Evolutionary conservation across 30 jellyfish, hydroid and myxozoan genomes (phyloP).

Genomic region (Nemopilema nomurai): DNA sequence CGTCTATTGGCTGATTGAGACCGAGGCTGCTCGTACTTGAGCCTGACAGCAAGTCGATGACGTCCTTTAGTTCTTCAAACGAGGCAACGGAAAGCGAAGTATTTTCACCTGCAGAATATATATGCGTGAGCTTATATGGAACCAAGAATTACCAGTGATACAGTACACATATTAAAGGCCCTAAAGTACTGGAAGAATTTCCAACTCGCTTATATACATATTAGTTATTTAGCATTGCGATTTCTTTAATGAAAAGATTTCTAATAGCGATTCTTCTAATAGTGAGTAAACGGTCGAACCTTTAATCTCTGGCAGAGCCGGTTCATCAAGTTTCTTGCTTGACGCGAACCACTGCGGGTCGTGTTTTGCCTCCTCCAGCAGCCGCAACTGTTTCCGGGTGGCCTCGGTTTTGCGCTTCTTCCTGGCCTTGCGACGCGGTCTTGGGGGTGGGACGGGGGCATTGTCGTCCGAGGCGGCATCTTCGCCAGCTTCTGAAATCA

Average conservation of each 20-base stretch:
- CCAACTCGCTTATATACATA: no score
- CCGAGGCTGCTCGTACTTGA: slow-evolving; percentile 96
- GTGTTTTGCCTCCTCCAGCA: slow-evolving; percentile 74
- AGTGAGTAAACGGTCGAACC: background rate
- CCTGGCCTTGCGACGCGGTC: slow-evolving; percentile 94
- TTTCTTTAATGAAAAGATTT: no score
- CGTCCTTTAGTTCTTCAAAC: slow-evolving; percentile 97
- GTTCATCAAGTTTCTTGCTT: slow-evolving; percentile 72
- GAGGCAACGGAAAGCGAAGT: slow-evolving; percentile 94
- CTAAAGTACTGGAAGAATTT: no score
- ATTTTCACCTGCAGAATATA: slow-evolving; percentile 16
- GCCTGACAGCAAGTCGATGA: slow-evolving; percentile 89
- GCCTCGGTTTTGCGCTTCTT: slow-evolving; percentile 62
- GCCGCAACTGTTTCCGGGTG: slow-evolving; percentile 46
- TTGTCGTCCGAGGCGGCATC: slow-evolving; percentile 27
- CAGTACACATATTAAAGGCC: no score
- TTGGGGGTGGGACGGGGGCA: slow-evolving; percentile 96
- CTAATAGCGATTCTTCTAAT: no score
- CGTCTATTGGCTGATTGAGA: slow-evolving; percentile 49
- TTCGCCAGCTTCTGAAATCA: slow-evolving; percentile 4
- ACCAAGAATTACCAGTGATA: background rate
- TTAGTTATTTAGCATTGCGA: no score
- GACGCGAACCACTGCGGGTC: slow-evolving; percentile 90
- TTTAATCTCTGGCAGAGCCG: slow-evolving; percentile 66
- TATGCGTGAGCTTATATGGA: background rate